Evolutionary conservation across 2,113 vertebrate species (phyloP).

Genomic region (Lampris megalopsis): DNA sequence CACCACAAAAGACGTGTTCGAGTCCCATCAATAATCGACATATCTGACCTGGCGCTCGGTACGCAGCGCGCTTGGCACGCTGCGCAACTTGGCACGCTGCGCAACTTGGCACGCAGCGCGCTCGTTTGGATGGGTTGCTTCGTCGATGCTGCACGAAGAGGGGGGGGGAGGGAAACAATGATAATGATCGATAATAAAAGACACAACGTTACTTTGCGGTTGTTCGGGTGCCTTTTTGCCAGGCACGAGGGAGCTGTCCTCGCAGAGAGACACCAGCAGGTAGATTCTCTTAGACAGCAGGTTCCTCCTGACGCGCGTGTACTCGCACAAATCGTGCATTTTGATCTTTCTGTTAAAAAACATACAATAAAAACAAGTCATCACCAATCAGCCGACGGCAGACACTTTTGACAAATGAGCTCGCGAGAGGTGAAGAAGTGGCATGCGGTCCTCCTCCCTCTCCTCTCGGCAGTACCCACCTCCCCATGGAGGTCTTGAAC

Average conservation of each 20-base stretch:
- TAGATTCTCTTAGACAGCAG: slow-evolving; percentile 74
- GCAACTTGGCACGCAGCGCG: no score
- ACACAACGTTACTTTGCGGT: slow-evolving; percentile 29
- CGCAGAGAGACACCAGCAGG: slow-evolving; percentile 53
- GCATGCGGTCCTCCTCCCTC: neutral
- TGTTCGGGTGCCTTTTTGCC: neutral
- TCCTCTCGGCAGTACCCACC: slow-evolving; percentile 39
- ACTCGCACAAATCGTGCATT: slow-evolving; percentile 67
- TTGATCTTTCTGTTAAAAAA: slow-evolving; percentile 59
- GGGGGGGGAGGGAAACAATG: no score
- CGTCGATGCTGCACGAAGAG: no score
- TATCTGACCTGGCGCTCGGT: no score
- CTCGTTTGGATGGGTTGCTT: no score
- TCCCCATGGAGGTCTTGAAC: slow-evolving; percentile 72
- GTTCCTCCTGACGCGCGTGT: slow-evolving; percentile 62
- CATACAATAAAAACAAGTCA: neutral
- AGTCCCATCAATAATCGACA: no score
- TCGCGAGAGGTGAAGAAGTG: neutral
- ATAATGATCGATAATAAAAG: no score
- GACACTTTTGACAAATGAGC: no score
- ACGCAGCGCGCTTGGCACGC: no score
- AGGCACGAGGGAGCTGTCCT: neutral
- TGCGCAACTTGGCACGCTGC: no score
- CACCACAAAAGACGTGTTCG: no score
- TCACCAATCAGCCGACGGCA: neutral